phyloP scores from a whole-genome alignment of 2,797 vertebrate species.

The Sebastes diploproa region DNA sequence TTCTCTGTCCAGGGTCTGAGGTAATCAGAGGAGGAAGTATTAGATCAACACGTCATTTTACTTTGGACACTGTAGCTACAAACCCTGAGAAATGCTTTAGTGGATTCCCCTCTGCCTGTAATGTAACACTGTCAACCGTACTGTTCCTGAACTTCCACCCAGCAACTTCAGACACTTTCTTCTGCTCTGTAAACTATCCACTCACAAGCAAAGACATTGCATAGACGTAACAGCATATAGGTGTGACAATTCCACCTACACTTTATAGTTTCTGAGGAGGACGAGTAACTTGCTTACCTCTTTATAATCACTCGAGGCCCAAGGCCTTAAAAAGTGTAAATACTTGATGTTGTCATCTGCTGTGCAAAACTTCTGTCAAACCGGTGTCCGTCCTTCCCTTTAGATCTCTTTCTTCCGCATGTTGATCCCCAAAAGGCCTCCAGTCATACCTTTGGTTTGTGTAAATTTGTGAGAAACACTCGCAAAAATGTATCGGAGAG shows the following conservation, averaged over 20 bases:
- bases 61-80: not conserved
- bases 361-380: slow-evolving; percentile 52
- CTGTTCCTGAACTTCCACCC: slow-evolving; percentile 50
- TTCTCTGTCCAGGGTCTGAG: slow-evolving; percentile 32
- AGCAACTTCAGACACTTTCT: slow-evolving; percentile 36
- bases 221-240: not conserved
- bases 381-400: slow-evolving; percentile 25
- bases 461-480: slow-evolving; percentile 66
- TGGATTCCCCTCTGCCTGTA: slow-evolving; percentile 22
- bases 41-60: slow-evolving; percentile 11
- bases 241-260: not conserved
- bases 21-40: slow-evolving; percentile 11
- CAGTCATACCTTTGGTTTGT: slow-evolving; percentile 25
- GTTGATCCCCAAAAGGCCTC: slow-evolving; percentile 17
- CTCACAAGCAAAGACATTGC: slow-evolving; percentile 10
- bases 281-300: slow-evolving; percentile 69
- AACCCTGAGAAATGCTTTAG: not conserved
- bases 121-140: slow-evolving; percentile 36
- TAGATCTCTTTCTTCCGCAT: slow-evolving; percentile 37
- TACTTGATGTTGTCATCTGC: slow-evolving; percentile 81
- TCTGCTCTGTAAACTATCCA: slow-evolving; percentile 27
- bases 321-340: slow-evolving; percentile 75
- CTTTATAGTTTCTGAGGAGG: slow-evolving; percentile 9
- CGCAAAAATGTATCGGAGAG: slow-evolving; percentile 70
- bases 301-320: slow-evolving; percentile 74